A percentile compares a stretch with the other conserved stretches of the same genome.
Evolutionary conservation across 2,888 invertebrate genomes (phyloP).

Genomic region (Pollenia labialis): DNA sequence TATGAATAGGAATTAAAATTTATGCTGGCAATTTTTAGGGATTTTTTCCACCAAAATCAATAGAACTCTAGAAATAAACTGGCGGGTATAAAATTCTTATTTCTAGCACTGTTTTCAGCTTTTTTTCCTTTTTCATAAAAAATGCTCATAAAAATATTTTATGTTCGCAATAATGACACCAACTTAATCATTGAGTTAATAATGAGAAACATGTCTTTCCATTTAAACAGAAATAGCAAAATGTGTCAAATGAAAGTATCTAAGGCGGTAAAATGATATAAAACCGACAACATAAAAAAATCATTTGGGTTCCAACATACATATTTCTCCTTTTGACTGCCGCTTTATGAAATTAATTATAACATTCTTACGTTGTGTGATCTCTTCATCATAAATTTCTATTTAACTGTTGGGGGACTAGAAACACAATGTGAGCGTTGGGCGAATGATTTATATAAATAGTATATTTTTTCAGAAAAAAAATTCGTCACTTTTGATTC

Average conservation of each 20-base stretch:
- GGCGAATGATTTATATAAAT: too few species aligned
- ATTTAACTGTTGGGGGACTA: background rate
- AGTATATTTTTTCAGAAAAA: background rate
- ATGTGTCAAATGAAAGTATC: constrained; percentile 12
- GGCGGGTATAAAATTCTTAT: background rate
- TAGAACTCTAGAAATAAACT: constrained; percentile 13
- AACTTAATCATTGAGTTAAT: constrained; percentile 63
- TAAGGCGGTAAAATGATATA: constrained; percentile 33
- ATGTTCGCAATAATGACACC: constrained; percentile 71
- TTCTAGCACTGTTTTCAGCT: background rate
- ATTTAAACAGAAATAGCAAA: constrained; percentile 21
- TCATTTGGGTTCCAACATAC: constrained; percentile 4
- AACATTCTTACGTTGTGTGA: constrained; percentile 15
- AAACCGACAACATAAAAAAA: constrained; percentile 9
- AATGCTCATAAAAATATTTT: constrained; percentile 73
- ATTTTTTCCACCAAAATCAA: constrained; percentile 52
- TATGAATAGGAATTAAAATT: background rate
- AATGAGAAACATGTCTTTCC: constrained; percentile 36
- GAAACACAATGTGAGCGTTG: background rate
- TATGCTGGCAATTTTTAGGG: background rate
- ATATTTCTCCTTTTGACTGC: constrained; percentile 19
- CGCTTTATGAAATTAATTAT: constrained; percentile 19
- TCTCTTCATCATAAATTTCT: constrained; percentile 23
- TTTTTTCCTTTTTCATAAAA: constrained; percentile 5
- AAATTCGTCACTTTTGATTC: too few species aligned